phyloP scores from a whole-genome alignment of 2,888 invertebrate genomes.

The Hylaea fasciaria region DNA sequence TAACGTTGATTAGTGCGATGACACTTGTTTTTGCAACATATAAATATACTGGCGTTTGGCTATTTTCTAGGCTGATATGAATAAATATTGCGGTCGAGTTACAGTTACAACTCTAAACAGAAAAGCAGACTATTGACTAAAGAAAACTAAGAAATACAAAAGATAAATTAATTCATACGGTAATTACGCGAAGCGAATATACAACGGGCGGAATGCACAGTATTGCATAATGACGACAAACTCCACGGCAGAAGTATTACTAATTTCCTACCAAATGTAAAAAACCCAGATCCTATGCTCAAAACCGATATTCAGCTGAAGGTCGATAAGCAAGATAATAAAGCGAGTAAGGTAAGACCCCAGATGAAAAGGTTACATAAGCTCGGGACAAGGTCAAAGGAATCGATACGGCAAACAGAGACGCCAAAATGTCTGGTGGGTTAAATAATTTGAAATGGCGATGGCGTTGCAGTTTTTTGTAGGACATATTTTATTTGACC shows the following conservation, averaged over 20 bases:
- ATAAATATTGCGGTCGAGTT: too few relatives aligned
- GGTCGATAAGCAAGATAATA: constrained; percentile 24
- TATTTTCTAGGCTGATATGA: too few relatives aligned
- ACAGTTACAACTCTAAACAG: too few relatives aligned
- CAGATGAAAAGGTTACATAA: constrained; percentile 60
- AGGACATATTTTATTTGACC: neutral
- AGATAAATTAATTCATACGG: neutral
- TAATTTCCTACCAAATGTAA: constrained; percentile 14
- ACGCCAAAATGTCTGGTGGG: constrained; percentile 66
- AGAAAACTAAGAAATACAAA: too few relatives aligned
- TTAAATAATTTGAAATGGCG: constrained; percentile 39
- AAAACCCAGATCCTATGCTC: constrained; percentile 6
- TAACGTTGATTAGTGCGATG: too few relatives aligned
- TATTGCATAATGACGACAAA: constrained; percentile 22
- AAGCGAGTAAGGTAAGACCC: constrained; percentile 38
- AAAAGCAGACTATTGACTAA: too few relatives aligned
- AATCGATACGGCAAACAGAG: constrained; percentile 65
- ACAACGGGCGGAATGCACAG: constrained; percentile 5
- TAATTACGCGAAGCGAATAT: constrained; percentile 1
- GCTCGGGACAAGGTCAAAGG: constrained; percentile 63
- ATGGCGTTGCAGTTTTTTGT: constrained; percentile 5
- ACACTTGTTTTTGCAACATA: too few relatives aligned
- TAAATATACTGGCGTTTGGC: too few relatives aligned
- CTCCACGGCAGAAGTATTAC: constrained; percentile 2
- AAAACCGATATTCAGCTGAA: constrained; percentile 11